These are phyloP conservation scores for Oscheius sp. DNA, from an alignment of 2,888 invertebrate species.

Conservation along the genomic window DNA sequence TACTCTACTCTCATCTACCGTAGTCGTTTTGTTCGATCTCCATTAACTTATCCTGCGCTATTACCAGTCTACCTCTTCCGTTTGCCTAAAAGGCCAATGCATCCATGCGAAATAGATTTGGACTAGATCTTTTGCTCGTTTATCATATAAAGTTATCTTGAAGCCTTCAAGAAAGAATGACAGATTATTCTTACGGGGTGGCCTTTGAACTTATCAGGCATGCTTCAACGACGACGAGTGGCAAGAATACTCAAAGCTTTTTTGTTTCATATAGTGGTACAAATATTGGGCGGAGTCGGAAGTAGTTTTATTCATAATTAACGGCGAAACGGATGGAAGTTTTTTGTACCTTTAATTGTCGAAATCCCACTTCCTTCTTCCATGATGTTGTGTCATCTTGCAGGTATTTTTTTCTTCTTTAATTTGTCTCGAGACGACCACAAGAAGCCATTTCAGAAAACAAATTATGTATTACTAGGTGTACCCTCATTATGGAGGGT, in stretches of 20 bases:
- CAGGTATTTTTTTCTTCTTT: too few species aligned
- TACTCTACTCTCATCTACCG: background rate
- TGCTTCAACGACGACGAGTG: background rate
- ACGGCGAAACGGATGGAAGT: too few species aligned
- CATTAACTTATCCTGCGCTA: background rate
- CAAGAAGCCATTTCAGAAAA: slow-evolving; percentile 9
- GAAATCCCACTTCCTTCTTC: background rate
- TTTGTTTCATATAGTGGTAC: background rate
- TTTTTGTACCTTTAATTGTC: background rate
- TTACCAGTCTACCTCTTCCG: background rate
- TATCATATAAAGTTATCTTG: too few species aligned
- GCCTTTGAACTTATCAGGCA: background rate
- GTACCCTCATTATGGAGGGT: slow-evolving; percentile 17
- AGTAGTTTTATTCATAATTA: too few species aligned
- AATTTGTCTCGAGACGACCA: too few species aligned
- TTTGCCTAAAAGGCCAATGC: background rate
- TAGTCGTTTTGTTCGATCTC: background rate
- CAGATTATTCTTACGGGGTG: background rate
- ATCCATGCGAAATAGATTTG: too few species aligned
- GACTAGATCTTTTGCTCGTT: too few species aligned
- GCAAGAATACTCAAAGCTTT: background rate
- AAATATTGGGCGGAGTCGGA: too few species aligned
- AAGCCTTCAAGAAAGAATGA: background rate
- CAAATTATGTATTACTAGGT: slow-evolving; percentile 22
- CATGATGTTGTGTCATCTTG: background rate